Evolutionary conservation across 2,113 vertebrate genomes (phyloP), one percentile per base, ranked within the genome.

Genomic region (Rhea pennata): DNA sequence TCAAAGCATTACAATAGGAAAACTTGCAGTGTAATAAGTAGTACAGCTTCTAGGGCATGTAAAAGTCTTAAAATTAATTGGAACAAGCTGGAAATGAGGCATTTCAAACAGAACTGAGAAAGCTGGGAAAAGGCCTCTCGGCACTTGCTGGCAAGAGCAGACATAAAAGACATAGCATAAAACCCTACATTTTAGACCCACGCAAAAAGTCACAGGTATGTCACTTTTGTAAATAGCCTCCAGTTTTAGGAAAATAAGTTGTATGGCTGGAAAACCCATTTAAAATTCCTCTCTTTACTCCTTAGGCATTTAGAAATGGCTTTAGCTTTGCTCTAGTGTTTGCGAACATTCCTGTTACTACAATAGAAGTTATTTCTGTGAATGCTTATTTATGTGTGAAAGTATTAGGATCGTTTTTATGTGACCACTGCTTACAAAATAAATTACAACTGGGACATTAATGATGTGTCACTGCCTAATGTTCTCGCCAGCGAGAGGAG

Each of bases 321-420:
- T 76, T n/a, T 54, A 15, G 21, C n/a, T 65, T 36, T 26, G 9
- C 10, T 3, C 6, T 42, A 7, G 9, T 26, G 31, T 74, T 42
- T 10, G 4, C 16, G 59, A 44, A 36, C 0, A 1, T 61, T n/a
- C n/a, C 26, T 3, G 4, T 12, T 31, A 40, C 17, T 17, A 0
- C 5, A 0, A 6, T 0, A 0, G 4, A 14, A 24, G 9, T 42
- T 71, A 53, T 14, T 33, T 7, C 29, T 11, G 36, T 7, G 36
- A 20, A 1, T 0, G 0, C 51, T 62, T 0, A 0, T 21, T 46
- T 42, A 8, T 9, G 0, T 1, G 1, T 76, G 39, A 19, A 15
- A 6, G 33, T 0, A 2, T 44, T 2, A 8, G 2, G 5, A 10
- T 2, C 46, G 3, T 40, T 75, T 65, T 76, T 44, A 39, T n/a